Percentiles rank a stretch among this genome's conserved stretches.
Evolutionary conservation across 2,888 invertebrate genomes (phyloP).

Genomic region (Erebia palarica): DNA sequence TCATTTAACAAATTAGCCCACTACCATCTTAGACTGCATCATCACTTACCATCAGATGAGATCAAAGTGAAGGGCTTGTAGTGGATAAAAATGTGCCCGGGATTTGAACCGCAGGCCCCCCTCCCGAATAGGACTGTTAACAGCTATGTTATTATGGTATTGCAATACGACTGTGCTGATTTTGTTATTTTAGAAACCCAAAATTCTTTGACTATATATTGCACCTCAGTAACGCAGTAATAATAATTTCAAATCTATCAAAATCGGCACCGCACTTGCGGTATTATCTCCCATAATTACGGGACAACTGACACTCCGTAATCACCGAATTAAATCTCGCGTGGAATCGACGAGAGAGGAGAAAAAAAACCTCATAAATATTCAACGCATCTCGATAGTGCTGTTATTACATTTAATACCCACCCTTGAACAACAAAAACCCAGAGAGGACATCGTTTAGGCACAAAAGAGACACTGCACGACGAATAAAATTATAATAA

Average conservation of each 20-base stretch:
- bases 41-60: no score
- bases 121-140: no score
- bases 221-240: neutral
- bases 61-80: no score
- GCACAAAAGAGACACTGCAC: conserved; percentile 65
- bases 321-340: conserved; percentile 68
- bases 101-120: no score
- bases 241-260: conserved; percentile 16
- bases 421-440: conserved; percentile 68
- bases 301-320: conserved; percentile 67
- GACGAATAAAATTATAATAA: conserved; percentile 81
- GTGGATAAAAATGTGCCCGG: no score
- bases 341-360: conserved; percentile 42
- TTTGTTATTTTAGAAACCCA: no score
- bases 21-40: no score
- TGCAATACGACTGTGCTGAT: no score
- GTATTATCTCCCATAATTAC: conserved; percentile 60
- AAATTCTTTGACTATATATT: no score
- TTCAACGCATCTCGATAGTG: conserved; percentile 59
- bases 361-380: conserved; percentile 69
- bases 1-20: no score
- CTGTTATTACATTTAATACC: conserved; percentile 62
- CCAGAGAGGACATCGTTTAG: conserved; percentile 73
- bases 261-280: conserved; percentile 30
- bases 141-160: no score